Base-by-base conservation (phyloP, 2,797 vertebrate species). In the Yasuhikotakia modesta region DNA sequence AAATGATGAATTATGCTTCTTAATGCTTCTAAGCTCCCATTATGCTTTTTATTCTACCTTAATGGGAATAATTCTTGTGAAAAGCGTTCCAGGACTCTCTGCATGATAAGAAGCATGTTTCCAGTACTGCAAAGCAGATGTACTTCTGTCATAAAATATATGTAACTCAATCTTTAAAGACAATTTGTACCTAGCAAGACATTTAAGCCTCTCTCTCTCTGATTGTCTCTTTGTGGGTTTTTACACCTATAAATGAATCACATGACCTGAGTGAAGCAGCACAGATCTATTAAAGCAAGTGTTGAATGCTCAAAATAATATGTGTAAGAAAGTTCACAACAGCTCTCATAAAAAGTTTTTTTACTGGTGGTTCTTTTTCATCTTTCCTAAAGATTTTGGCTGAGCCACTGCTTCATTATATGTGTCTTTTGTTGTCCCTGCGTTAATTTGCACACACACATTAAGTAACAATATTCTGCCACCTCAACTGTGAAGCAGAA, bases 381-480 rank as follows among this genome's bases (percentile, higher is more conserved):
- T 7, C 48, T 39, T 64, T 10, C 27, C 50, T 52, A 65, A 16
- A 57, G 68, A 74, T 70, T 67, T 52, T 16, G 57, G 13, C 52
- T 57, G n/a, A 83, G 24, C 65, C 46, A 13, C 65, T 46, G n/a
- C n/a, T 60, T 27, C 16, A 22, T 12, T 72, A 17, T 70, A 60
- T 17, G 14, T 45, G 52, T 72, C 70, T 57, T 52, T 83, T 66
- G 46, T 64, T 63, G 67, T 70, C 64, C 53, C 16, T 43, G 30
- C 76, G 65, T 50, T 65, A 32, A 69, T 74, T 80, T 61, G 75
- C 66, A 73, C 75, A 75, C 78, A 86, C 73, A 85, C 73, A 84
- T 84, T 73, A 22, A 22, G 82, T 90, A 85, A 87, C 86, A 79
- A 87, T 85, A 77, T 83, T 81, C 83, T 85, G 82, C 87, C 87